Evolutionary conservation across 2,888 invertebrate species (phyloP).

Genomic region (Lasioglossum vierecki): DNA sequence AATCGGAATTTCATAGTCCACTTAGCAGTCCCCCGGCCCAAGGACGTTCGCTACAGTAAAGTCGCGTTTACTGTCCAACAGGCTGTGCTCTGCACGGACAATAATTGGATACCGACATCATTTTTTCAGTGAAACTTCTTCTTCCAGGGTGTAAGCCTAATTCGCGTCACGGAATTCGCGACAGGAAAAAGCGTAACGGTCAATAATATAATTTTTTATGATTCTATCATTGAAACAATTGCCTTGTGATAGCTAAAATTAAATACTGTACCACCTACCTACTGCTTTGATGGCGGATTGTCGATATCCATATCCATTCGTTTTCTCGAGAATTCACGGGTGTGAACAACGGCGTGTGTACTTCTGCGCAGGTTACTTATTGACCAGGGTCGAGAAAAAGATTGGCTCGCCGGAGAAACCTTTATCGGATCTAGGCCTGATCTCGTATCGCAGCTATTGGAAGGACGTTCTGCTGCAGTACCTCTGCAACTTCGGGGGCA

Average conservation of each 20-base stretch:
- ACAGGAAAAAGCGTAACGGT: no score
- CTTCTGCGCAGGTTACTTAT: slow-evolving; percentile 91
- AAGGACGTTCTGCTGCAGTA: slow-evolving; percentile 97
- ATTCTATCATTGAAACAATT: no score
- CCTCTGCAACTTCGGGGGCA: slow-evolving; percentile 94
- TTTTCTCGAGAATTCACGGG: background rate
- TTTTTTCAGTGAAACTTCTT: no score
- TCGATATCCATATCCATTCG: background rate
- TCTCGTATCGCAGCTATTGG: slow-evolving; percentile 99
- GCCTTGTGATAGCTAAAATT: no score
- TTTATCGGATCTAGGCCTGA: slow-evolving; percentile 97
- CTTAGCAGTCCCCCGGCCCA: slow-evolving; percentile 37
- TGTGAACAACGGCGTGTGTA: background rate
- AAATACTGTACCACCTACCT: no score
- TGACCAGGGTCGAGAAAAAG: slow-evolving; percentile 98
- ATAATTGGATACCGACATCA: no score
- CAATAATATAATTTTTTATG: no score
- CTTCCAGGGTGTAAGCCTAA: no score
- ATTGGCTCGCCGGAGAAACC: slow-evolving; percentile 99
- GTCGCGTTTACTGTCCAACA: no score
- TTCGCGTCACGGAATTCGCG: no score
- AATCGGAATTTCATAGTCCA: slow-evolving; percentile 62
- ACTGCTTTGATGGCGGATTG: no score
- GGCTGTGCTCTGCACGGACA: no score
- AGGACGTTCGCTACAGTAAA: slow-evolving; percentile 16